Base-by-base conservation (phyloP, 2,888 invertebrate species). In the Chironomus tentans region DNA sequence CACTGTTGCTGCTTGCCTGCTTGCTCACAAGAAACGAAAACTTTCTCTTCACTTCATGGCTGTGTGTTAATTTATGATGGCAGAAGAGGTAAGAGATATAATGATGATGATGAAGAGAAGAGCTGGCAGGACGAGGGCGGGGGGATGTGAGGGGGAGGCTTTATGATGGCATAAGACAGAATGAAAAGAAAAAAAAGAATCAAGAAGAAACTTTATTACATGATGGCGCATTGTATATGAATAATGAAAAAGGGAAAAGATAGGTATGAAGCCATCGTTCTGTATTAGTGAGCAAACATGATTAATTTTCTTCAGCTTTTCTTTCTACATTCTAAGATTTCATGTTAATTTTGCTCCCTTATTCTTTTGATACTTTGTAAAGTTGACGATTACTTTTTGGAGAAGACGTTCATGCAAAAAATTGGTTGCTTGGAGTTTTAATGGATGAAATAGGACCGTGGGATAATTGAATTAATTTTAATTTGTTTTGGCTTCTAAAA, bases 161-260 rank as follows among this genome's bases (percentile, higher is more conserved):
- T 38, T 38, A 38, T 38, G 38, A 38, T 38, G 38, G 38, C 38
- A 38, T 38, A 38, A 38, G 18, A 7, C 24, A 68, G 68, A 38
- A 47, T 48, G 12, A 24, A 24, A 4, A 24, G 68, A 15, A 68
- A 21, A 6, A 70, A 50, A 10, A 38, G 38, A 38, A 38, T 38
- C 38, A 62, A 6, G 28, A 72, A 72, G 62, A 72, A 61, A 50
- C 61, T 72, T 72, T 61, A 72, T 72, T 72, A 72, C 72, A 72
- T 21, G 72, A 62, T 38, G 62, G 28, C 24, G 28, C n/a, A 10
- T 38, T 6, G 56, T 56, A 56, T 56, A 56, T 56, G 28, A 61
- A 46, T 70, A 70, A 70, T 70, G 50, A 70, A 70, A 50, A 70
- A 70, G n/a, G 12, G 10, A 10, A 38, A 38, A 38, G 38, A 38